A percentile compares a stretch with the other conserved stretches of the same genome.
Evolutionary conservation across 1,140 invertebrate species (phyloP).

Genomic region (Acromyrmex heyeri): DNA sequence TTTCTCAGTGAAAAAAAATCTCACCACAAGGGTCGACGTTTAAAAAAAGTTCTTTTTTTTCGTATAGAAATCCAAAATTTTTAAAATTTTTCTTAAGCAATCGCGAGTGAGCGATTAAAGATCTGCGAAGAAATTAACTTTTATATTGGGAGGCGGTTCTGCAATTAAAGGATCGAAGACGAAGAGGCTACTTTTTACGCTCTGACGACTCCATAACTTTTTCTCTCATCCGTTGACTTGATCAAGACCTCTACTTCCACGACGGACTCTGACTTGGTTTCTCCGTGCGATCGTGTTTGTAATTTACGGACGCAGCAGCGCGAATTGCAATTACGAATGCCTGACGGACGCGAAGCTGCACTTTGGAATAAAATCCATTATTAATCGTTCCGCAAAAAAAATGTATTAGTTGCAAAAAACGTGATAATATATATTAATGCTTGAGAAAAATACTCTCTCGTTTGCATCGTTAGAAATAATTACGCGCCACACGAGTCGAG

Average conservation of each 20-base stretch:
- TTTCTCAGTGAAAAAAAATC: not conserved
- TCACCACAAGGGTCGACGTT: not conserved
- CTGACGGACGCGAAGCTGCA: constrained; percentile 4
- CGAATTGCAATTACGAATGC: not conserved
- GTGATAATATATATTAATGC: constrained; percentile 1
- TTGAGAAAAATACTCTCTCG: not conserved
- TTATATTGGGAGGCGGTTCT: not conserved
- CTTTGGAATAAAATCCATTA: constrained; percentile 34
- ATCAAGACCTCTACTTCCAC: constrained; percentile 43
- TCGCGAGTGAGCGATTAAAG: not conserved
- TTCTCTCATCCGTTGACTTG: not conserved
- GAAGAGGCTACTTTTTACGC: not conserved
- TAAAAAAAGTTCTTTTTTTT: not conserved
- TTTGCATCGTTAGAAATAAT: constrained; percentile 45
- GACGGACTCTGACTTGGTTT: constrained; percentile 23
- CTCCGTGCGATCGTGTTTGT: constrained; percentile 24
- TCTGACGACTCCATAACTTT: constrained; percentile 25
- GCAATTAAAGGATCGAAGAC: not conserved
- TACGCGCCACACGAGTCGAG: not conserved
- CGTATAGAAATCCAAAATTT: not conserved
- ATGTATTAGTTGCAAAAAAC: constrained; percentile 36
- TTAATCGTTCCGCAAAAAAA: constrained; percentile 28
- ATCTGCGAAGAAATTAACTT: not conserved
- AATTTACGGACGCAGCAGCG: constrained; percentile 36
- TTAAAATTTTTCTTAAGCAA: not conserved